Conservation (phyloP, 2,888 invertebrate species). For the Volucella zonaria region DNA sequence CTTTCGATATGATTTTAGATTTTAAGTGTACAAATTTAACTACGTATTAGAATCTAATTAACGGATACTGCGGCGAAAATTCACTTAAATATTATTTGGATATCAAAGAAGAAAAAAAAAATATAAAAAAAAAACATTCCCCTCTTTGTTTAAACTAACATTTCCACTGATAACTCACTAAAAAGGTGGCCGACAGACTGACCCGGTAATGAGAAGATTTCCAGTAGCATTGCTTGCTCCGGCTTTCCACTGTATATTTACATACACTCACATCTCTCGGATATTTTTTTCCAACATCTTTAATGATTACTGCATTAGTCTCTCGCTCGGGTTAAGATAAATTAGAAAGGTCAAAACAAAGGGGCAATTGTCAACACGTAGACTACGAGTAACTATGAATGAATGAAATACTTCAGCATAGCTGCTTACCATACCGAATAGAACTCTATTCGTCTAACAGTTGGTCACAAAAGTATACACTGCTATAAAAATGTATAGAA, state of each 20-base stretch:
- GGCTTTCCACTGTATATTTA: background rate
- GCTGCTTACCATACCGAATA: constrained; percentile 12
- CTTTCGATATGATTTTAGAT: background rate
- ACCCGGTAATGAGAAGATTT: constrained; percentile 22
- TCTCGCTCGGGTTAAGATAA: constrained; percentile 27
- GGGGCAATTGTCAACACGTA: constrained; percentile 61
- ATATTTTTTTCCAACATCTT: background rate
- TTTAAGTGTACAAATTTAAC: background rate
- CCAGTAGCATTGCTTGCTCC: background rate
- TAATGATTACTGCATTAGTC: constrained; percentile 48
- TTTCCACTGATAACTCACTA: constrained; percentile 1
- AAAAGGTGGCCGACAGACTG: constrained; percentile 31
- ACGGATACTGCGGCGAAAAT: constrained; percentile 24
- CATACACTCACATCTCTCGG: too few species aligned
- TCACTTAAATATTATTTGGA: constrained; percentile 17
- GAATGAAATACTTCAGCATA: constrained; percentile 32
- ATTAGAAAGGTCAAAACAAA: constrained; percentile 67
- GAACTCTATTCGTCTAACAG: too few species aligned
- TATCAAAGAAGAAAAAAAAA: constrained; percentile 3
- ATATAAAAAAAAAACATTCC: background rate
- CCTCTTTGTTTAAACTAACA: constrained; percentile 14
- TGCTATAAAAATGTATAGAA: too few species aligned
- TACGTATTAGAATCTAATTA: constrained; percentile 18
- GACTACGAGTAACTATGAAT: constrained; percentile 22
- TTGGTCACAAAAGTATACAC: too few species aligned